Percentiles rank a stretch among this genome's conserved stretches.
phyloP scores from a whole-genome alignment of 2,113 vertebrate species.

The Toxotes jaculatrix region DNA sequence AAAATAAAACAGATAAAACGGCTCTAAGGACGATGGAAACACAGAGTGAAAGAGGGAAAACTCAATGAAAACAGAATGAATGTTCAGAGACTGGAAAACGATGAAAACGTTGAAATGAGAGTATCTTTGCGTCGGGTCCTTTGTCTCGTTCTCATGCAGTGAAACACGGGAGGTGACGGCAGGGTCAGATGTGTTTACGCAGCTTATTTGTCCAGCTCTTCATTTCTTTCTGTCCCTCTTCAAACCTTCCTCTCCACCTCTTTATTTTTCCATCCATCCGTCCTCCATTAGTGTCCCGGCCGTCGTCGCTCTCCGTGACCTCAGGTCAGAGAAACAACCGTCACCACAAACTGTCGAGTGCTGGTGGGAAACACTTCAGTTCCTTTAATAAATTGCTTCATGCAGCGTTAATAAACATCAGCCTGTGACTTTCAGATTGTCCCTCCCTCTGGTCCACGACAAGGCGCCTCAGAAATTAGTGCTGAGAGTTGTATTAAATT shows the following conservation, averaged over 20 bases:
- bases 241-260: not conserved
- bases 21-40: too few relatives aligned
- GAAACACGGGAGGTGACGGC: not conserved
- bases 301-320: conserved; percentile 10
- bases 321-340: not conserved
- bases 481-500: too few relatives aligned
- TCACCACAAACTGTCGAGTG: not conserved
- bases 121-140: too few relatives aligned
- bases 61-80: too few relatives aligned
- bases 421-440: too few relatives aligned
- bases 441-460: too few relatives aligned
- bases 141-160: not conserved
- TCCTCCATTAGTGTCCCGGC: conserved; percentile 10
- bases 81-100: too few relatives aligned
- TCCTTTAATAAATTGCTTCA: not conserved
- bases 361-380: not conserved
- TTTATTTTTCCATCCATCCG: conserved; percentile 12
- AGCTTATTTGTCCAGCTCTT: conserved; percentile 31
- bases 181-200: not conserved
- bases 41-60: too few relatives aligned
- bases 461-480: not conserved
- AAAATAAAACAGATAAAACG: too few relatives aligned
- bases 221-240: not conserved
- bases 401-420: not conserved
- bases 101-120: too few relatives aligned